Evolutionary conservation across 37 sponge, comb jelly and placozoan genomes (phyloP).

Genomic region (Bolinopsis microptera): DNA sequence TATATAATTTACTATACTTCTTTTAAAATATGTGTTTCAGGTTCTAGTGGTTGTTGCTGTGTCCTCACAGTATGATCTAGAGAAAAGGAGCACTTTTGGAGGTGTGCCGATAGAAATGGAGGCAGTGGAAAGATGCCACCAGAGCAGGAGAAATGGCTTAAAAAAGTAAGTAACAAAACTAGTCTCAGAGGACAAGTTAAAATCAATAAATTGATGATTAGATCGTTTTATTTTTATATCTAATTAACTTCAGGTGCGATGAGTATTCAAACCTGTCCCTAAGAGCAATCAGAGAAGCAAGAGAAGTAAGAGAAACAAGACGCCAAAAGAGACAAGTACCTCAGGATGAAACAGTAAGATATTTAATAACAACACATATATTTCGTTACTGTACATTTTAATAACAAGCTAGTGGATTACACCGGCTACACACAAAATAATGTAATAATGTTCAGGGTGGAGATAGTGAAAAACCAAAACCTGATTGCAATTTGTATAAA

Average conservation of each 20-base stretch:
- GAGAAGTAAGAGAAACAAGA: background rate
- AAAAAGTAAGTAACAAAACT: background rate
- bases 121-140: constrained; percentile 28
- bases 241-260: background rate
- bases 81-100: too few relatives aligned
- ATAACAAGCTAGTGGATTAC: too few relatives aligned
- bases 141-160: background rate
- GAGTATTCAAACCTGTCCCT: background rate
- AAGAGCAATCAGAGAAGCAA: background rate
- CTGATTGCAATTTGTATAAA: background rate
- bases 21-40: too few relatives aligned
- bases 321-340: background rate
- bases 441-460: background rate
- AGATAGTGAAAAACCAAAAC: background rate
- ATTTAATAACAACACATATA: background rate
- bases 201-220: too few relatives aligned
- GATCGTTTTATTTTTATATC: too few relatives aligned
- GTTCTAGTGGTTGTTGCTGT: background rate
- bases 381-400: too few relatives aligned
- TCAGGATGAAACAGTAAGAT: background rate
- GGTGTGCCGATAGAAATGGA: background rate
- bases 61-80: background rate
- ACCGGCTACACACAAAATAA: too few relatives aligned
- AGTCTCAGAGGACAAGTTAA: too few relatives aligned
- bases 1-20: too few relatives aligned